Evolutionary conservation across 35 echinoderm and acorn worm genomes (phyloP).

Genomic region (Apostichopus californicus): DNA sequence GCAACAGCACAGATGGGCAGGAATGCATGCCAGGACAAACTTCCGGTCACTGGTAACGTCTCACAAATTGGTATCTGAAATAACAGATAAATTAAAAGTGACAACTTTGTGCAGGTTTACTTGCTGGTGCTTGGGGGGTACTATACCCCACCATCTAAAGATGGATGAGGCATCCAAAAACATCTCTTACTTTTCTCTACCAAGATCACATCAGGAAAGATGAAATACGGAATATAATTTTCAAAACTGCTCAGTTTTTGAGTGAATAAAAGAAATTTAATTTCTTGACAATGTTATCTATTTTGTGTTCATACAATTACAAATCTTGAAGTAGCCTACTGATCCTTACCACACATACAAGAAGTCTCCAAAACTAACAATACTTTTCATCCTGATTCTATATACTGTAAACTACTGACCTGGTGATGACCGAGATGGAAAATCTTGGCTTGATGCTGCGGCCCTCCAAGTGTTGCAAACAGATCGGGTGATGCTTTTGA

Average conservation of each 20-base stretch:
- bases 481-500: slow-evolving; percentile 67
- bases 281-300: background rate
- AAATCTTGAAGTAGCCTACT: no score
- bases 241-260: no score
- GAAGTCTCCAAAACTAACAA: no score
- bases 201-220: no score
- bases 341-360: no score
- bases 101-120: background rate
- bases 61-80: slow-evolving; percentile 74
- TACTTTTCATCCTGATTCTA: no score
- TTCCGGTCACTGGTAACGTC: slow-evolving; percentile 71
- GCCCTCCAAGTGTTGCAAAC: slow-evolving; percentile 88
- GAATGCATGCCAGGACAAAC: slow-evolving; percentile 90
- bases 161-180: background rate
- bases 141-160: background rate
- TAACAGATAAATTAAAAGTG: background rate
- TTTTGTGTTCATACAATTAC: no score
- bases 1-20: slow-evolving; percentile 89
- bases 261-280: background rate
- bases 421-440: slow-evolving; percentile 89
- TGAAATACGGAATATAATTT: no score
- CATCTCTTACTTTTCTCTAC: background rate
- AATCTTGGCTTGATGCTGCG: slow-evolving; percentile 82
- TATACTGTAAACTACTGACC: background rate
- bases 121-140: background rate